Evolutionary conservation across 64 coral and sea anemone species (phyloP).

Genomic region (Stylophora pistillata): DNA sequence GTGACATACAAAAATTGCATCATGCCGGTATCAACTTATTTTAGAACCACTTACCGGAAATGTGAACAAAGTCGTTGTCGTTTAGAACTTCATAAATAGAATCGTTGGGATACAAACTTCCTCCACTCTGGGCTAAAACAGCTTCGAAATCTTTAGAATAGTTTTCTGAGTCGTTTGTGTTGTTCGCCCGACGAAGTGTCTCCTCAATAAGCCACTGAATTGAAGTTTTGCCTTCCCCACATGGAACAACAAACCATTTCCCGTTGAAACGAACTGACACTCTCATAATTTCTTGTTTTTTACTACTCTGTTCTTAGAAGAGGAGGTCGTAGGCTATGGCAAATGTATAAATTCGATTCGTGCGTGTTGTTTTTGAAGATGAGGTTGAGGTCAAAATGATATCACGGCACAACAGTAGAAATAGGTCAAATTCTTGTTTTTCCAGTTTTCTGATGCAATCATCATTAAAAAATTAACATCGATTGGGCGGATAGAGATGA

Average conservation of each 20-base stretch:
- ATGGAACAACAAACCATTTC: conserved; percentile 86
- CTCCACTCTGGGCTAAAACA: conserved; percentile 33
- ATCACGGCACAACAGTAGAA: too few species aligned
- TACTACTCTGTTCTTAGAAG: too few species aligned
- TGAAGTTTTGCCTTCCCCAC: conserved; percentile 32
- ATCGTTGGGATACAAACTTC: conserved; percentile 49
- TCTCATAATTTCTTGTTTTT: conserved; percentile 53
- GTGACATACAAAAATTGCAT: too few species aligned
- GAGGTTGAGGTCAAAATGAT: too few species aligned
- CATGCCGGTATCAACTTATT: too few species aligned
- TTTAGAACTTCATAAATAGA: conserved; percentile 67
- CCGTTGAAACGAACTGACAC: conserved; percentile 65
- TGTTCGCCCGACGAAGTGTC: conserved; percentile 46
- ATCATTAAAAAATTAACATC: too few species aligned
- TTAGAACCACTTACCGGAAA: conserved; percentile 26
- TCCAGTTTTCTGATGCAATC: too few species aligned
- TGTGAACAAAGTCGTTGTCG: conserved; percentile 81
- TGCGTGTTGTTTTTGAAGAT: too few species aligned
- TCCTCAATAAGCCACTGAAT: conserved; percentile 79
- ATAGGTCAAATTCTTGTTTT: too few species aligned
- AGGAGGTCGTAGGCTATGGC: too few species aligned
- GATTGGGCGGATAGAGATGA: too few species aligned
- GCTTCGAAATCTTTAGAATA: conserved; percentile 36
- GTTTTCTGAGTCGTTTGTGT: conserved; percentile 8
- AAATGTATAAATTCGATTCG: too few species aligned